These are phyloP conservation scores for Nycteola revayana DNA, from an alignment of 2,888 invertebrate species.

Conservation along the genomic window DNA sequence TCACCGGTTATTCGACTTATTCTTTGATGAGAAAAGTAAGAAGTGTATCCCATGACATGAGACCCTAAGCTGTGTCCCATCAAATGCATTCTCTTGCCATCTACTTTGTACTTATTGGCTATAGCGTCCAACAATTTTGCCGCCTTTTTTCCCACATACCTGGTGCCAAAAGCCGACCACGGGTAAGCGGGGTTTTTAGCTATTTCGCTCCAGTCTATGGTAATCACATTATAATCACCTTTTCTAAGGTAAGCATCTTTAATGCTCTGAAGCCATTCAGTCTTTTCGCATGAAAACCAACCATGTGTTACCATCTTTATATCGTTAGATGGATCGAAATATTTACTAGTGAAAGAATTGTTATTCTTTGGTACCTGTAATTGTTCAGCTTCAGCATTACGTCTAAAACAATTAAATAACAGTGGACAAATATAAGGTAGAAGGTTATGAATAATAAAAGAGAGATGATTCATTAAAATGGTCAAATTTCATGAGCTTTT, in stretches of 20 bases:
- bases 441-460: too few species aligned
- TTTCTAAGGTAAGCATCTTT: constrained; percentile 63
- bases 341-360: constrained; percentile 41
- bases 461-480: too few species aligned
- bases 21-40: constrained; percentile 63
- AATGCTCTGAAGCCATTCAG: constrained; percentile 60
- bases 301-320: constrained; percentile 79
- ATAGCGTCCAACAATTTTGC: constrained; percentile 53
- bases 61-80: constrained; percentile 83
- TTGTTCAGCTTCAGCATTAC: constrained; percentile 51
- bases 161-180: constrained; percentile 63
- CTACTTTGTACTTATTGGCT: constrained; percentile 34
- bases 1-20: constrained; percentile 83
- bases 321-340: constrained; percentile 63
- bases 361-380: constrained; percentile 43
- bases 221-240: constrained; percentile 74
- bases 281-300: constrained; percentile 69
- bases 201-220: constrained; percentile 71
- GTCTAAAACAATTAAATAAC: constrained; percentile 38
- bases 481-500: too few species aligned
- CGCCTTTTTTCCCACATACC: constrained; percentile 63
- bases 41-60: constrained; percentile 83
- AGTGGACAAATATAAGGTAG: too few species aligned
- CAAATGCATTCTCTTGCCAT: constrained; percentile 53
- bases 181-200: constrained; percentile 63